Evolutionary conservation across 2,113 vertebrate species (phyloP).

Genomic region (Planiliza haematocheilus): DNA sequence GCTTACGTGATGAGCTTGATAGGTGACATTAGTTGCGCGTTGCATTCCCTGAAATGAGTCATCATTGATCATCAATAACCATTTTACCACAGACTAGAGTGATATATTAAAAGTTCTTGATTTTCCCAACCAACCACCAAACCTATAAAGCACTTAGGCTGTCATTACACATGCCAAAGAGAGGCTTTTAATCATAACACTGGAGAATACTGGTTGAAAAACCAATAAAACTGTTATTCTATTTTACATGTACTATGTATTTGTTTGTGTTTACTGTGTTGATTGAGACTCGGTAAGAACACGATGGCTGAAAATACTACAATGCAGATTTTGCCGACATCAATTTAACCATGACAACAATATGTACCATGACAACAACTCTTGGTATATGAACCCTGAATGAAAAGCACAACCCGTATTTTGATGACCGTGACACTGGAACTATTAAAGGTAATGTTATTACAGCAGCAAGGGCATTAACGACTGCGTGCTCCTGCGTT

Average conservation of each 20-base stretch:
- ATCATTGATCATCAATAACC: no score
- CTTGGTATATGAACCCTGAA: no score
- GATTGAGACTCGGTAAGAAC: not conserved
- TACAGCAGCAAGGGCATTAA: not conserved
- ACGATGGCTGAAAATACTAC: not conserved
- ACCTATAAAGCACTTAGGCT: no score
- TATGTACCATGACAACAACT: no score
- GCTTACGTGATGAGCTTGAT: conserved; percentile 98
- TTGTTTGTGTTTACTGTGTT: no score
- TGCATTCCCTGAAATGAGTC: conserved; percentile 90
- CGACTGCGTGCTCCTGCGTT: not conserved
- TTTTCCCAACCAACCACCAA: not conserved
- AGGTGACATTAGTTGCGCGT: conserved; percentile 97
- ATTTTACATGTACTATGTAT: no score
- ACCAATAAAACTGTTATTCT: no score
- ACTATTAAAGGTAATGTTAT: not conserved
- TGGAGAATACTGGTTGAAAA: no score
- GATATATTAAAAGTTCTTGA: not conserved
- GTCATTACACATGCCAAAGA: not conserved
- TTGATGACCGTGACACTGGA: not conserved
- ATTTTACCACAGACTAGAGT: no score
- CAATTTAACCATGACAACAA: no score
- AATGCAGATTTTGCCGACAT: not conserved
- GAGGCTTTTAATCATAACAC: not conserved
- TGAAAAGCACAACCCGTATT: not conserved